A percentile compares a stretch with the other conserved stretches of the same genome.
These are phyloP conservation scores for Leptogaster cylindrica DNA, from an alignment of 2,888 invertebrate species.

Conservation along the genomic window DNA sequence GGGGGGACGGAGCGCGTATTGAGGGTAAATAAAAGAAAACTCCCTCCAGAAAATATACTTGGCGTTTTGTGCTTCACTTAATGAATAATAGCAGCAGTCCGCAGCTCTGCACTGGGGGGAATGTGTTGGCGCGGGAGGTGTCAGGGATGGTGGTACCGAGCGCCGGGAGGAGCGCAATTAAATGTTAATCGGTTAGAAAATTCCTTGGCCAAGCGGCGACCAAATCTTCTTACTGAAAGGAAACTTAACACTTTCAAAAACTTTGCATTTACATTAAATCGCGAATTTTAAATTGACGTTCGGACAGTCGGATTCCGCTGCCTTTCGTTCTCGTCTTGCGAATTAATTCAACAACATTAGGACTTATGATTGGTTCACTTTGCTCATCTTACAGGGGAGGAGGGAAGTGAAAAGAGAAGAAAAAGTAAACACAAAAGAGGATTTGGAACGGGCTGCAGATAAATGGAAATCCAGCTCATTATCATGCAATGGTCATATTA, in stretches of 20 bases:
- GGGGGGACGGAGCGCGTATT: not conserved
- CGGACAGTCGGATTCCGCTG: not conserved
- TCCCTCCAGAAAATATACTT: slow-evolving; percentile 32
- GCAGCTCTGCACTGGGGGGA: not conserved
- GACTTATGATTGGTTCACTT: slow-evolving; percentile 26
- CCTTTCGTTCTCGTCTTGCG: slow-evolving; percentile 6
- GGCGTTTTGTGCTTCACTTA: slow-evolving; percentile 38
- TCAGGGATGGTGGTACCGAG: not conserved
- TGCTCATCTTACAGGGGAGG: slow-evolving; percentile 2
- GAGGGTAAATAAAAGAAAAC: not conserved
- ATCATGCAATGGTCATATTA: slow-evolving; percentile 4
- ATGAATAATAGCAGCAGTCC: slow-evolving; percentile 28
- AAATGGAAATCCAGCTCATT: slow-evolving; percentile 15
- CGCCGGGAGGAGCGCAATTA: slow-evolving; percentile 36
- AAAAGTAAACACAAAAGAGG: slow-evolving; percentile 4
- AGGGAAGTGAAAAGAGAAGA: slow-evolving; percentile 27
- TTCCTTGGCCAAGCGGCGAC: slow-evolving; percentile 8
- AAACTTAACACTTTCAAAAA: slow-evolving; percentile 37
- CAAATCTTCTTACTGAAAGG: slow-evolving; percentile 15
- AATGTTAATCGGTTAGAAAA: slow-evolving; percentile 40
- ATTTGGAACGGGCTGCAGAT: not conserved
- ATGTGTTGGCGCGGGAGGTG: slow-evolving; percentile 11
- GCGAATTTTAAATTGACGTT: not conserved
- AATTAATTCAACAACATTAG: slow-evolving; percentile 37
- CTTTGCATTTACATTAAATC: slow-evolving; percentile 31